Base-by-base conservation (phyloP, 2,113 vertebrate genomes). In the Chlorodrepanis virens region DNA sequence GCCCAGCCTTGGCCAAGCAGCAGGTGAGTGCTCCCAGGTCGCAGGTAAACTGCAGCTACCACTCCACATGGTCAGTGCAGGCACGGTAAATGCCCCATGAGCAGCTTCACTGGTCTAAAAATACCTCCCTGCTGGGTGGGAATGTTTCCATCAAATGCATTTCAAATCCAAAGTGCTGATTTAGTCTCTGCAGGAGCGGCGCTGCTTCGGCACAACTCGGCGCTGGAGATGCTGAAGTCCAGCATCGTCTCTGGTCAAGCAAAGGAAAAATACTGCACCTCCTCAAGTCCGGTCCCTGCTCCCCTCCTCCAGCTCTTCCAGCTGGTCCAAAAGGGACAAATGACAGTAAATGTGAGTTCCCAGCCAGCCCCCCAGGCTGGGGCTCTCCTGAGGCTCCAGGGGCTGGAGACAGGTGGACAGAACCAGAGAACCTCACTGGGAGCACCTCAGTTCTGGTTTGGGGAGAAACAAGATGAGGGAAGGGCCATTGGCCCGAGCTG, bases 31-130 rank as follows among this genome's bases (percentile, higher is more conserved):
- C 90, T 93, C 78, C 65, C 24, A n/a, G 56, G 80, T 49, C 82
- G 88, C 83, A 22, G 84, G 74, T n/a, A 22, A 45, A 59, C 83
- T 2, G 59, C 83, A 70, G 91, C 93, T 33, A 4, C 89, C 77
- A 39, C 68, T 87, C 86, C 90, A 11, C 67, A 0, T 9, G 54
- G 91, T 74, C 91, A 92, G 83, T 89, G 89, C 91, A 78, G 83
- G 95, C 83, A 70, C 52, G 77, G 25, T 37, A 11, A 93, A 33
- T 28, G 90, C 76, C 90, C 4, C 8, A 19, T 12, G 60, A 92
- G 95, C 96, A 94, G 95, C 83, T 68, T 75, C 89, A 81, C 91
- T 81, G 95, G 59, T 90, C 64, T 89, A 10, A 40, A 65, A 67
- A 17, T 11, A 9, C 19, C 53, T 87, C 33, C 33, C 89, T 92